These are phyloP conservation scores for Lucilia cuprina DNA, from an alignment of 1,140 invertebrate genomes.

Conservation along the genomic window DNA sequence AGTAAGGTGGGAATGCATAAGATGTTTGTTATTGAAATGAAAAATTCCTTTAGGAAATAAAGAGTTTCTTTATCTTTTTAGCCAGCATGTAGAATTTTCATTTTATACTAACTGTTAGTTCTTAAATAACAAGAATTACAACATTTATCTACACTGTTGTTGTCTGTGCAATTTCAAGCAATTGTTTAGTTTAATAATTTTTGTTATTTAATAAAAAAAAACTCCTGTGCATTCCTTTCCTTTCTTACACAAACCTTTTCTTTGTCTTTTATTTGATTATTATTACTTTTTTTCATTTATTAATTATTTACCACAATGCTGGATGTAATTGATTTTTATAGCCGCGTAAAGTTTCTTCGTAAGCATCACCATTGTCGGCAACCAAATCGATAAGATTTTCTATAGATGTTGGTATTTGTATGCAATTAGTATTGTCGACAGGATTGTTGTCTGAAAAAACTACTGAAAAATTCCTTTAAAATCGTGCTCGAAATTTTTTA, in stretches of 20 bases:
- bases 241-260: background rate
- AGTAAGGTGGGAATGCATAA: no score
- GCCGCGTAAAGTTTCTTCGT: slow-evolving; percentile 62
- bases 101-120: no score
- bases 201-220: no score
- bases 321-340: slow-evolving; percentile 61
- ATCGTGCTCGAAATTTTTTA: slow-evolving; percentile 47
- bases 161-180: no score
- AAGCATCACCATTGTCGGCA: slow-evolving; percentile 62
- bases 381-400: slow-evolving; percentile 62
- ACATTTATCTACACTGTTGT: no score
- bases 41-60: no score
- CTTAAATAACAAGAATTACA: no score
- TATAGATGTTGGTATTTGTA: slow-evolving; percentile 62
- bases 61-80: no score
- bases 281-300: background rate
- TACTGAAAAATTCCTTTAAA: slow-evolving; percentile 63
- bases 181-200: no score
- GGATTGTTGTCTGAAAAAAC: slow-evolving; percentile 61
- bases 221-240: background rate
- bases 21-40: no score
- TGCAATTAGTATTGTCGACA: slow-evolving; percentile 42
- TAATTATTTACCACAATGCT: slow-evolving; percentile 60
- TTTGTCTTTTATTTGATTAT: background rate
- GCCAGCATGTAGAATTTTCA: no score